Conservation (phyloP, 92 coral and sea anemone species). For the Zoanthus solanderi region DNA sequence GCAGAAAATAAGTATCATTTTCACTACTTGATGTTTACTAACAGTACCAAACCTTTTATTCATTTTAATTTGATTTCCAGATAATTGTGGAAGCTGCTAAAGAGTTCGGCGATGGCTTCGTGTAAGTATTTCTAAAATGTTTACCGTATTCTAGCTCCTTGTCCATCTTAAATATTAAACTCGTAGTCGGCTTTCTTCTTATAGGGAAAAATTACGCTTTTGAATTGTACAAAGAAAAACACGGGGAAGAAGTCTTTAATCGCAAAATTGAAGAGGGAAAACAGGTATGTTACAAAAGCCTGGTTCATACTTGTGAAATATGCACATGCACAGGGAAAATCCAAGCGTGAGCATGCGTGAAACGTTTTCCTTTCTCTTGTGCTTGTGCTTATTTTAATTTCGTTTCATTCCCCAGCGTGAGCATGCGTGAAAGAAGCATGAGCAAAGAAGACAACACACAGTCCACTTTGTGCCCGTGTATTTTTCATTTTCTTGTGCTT, state of each 20-base stretch:
- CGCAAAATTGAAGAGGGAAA: slow-evolving; percentile 6
- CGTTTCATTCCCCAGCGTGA: not conserved
- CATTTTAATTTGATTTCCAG: too few relatives aligned
- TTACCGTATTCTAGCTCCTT: too few relatives aligned
- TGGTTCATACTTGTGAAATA: not conserved
- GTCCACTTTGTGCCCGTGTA: not conserved
- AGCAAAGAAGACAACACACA: not conserved
- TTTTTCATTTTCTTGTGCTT: not conserved
- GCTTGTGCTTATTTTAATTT: not conserved
- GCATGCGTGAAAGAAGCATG: not conserved
- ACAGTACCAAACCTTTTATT: too few relatives aligned
- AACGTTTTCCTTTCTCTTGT: not conserved
- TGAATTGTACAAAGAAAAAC: not conserved
- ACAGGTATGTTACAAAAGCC: not conserved
- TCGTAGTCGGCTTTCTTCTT: not conserved
- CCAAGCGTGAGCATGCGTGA: not conserved
- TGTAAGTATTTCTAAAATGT: too few relatives aligned
- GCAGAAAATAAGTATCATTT: too few relatives aligned
- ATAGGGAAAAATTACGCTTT: slow-evolving; percentile 14
- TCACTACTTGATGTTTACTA: too few relatives aligned
- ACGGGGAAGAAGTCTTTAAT: slow-evolving; percentile 7
- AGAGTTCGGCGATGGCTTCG: too few relatives aligned
- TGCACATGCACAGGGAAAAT: too few relatives aligned
- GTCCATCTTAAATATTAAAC: too few relatives aligned
- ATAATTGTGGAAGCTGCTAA: too few relatives aligned